phyloP scores from a whole-genome alignment of 2,888 invertebrate genomes.

The Autographa gamma region DNA sequence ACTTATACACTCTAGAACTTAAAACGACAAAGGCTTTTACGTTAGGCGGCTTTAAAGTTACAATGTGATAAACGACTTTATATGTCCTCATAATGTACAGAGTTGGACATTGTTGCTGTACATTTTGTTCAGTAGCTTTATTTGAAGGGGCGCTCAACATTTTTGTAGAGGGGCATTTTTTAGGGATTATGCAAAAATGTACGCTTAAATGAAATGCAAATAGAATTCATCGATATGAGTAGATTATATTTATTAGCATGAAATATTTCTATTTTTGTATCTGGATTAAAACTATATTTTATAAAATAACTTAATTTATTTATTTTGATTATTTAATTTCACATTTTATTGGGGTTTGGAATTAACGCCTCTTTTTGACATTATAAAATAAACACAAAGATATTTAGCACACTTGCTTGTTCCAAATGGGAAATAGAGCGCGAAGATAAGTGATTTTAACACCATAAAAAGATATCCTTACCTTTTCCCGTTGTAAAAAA shows the following conservation, averaged over 20 bases:
- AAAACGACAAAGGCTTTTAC: conserved; percentile 31
- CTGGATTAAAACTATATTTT: no score
- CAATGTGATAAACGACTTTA: conserved; percentile 53
- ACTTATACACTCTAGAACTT: conserved; percentile 19
- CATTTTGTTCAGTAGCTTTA: conserved; percentile 57
- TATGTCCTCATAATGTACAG: conserved; percentile 52
- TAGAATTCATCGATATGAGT: no score
- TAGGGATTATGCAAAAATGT: conserved; percentile 57
- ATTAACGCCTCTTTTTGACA: no score
- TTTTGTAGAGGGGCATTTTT: conserved; percentile 20
- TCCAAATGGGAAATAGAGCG: conserved; percentile 34
- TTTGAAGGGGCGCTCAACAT: conserved; percentile 50
- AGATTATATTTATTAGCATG: no score
- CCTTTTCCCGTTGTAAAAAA: neutral
- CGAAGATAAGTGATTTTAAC: conserved; percentile 38
- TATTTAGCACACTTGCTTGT: conserved; percentile 15
- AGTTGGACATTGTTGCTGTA: conserved; percentile 58
- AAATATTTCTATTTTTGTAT: no score
- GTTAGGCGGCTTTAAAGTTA: conserved; percentile 47
- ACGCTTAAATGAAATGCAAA: neutral
- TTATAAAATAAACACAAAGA: conserved; percentile 20
- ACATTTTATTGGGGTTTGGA: neutral
- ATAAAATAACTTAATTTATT: no score
- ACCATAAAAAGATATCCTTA: conserved; percentile 16
- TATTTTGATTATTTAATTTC: no score